Base-by-base conservation (phyloP, 2,888 invertebrate species). In the Argyra leucocephala region DNA sequence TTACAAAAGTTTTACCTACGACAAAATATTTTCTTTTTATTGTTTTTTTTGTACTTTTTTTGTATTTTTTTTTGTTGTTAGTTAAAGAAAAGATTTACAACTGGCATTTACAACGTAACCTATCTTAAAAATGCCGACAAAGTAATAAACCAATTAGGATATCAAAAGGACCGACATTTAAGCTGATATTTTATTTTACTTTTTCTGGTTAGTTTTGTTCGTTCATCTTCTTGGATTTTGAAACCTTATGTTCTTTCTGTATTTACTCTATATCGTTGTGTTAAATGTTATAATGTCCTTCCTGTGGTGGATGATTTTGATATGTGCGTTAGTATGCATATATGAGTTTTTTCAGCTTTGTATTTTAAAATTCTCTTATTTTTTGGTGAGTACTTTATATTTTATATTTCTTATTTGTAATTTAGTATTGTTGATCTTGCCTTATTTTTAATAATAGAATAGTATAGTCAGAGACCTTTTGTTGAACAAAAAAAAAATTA, bases 121-220 rank as follows among this genome's bases (percentile, higher is more conserved):
- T 59, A 4, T 59, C n/a, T 59, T 59, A 15, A 70, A 73, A 74
- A 75, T 75, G 76, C 75, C 75, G 76, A 76, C 77, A 76, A 76
- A 76, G 75, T 76, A 76, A 76, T 76, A 76, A 76, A 76, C 76
- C 76, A 76, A 76, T 76, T 76, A 76, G 77, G 75, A 76, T 77
- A 75, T 76, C 75, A 76, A 76, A 76, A 76, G 72, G 71, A 71
- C 70, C 74, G 73, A 73, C 75, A 75, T 66, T 65, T 61, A 26
- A 61, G 48, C 15, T 48, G 48, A 48, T 48, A 12, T 48, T 48
- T 6, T 18, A 12, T 48, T 48, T 37, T 48, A 18, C 2, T 6
- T 18, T 48, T 48, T 48, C 18, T 48, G 48, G 48, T n/a, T n/a
- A 48, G 48, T 12, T 48, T 48, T 48, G 18, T n/a, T n/a, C n/a